phyloP scores from a whole-genome alignment of 1,140 invertebrate genomes.

The Teleopsis dalmanni region DNA sequence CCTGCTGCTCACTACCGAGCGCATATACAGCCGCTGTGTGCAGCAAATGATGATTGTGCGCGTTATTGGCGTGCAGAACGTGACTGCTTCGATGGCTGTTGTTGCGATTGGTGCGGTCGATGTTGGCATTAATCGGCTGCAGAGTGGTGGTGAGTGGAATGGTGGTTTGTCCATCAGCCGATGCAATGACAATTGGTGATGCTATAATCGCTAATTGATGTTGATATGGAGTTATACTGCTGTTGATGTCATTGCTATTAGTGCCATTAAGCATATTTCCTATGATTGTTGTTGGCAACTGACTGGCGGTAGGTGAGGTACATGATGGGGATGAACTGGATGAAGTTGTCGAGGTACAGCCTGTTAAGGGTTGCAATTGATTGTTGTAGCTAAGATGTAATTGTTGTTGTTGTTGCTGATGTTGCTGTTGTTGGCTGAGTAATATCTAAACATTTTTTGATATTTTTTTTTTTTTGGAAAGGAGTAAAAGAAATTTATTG shows the following conservation, averaged over 20 bases:
- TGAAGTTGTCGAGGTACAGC: constrained; percentile 17
- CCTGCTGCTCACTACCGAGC: constrained; percentile 9
- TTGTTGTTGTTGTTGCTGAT: constrained; percentile 22
- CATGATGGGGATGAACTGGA: constrained; percentile 24
- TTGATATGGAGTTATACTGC: neutral
- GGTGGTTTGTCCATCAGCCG: constrained; percentile 8
- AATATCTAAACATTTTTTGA: constrained; percentile 7
- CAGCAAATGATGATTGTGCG: constrained; percentile 43
- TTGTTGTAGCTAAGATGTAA: constrained; percentile 14
- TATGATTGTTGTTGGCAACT: constrained; percentile 24
- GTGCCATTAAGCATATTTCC: constrained; percentile 17
- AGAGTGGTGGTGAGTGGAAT: constrained; percentile 32
- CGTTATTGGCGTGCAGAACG: constrained; percentile 23
- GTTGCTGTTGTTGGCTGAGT: constrained; percentile 21
- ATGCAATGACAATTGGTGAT: constrained; percentile 14
- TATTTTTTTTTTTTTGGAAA: neutral
- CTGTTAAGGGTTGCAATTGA: constrained; percentile 15
- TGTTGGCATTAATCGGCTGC: constrained; percentile 18
- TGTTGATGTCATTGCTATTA: neutral
- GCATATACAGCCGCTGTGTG: constrained; percentile 44
- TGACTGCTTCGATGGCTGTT: neutral
- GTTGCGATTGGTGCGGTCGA: neutral
- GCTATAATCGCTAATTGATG: constrained; percentile 35
- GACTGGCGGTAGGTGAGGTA: constrained; percentile 17
- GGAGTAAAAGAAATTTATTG: neutral